A percentile compares a stretch with the other conserved stretches of the same genome.
These are phyloP conservation scores for Drosophila neotestacea DNA, from an alignment of 2,888 invertebrate genomes.

Conservation along the genomic window DNA sequence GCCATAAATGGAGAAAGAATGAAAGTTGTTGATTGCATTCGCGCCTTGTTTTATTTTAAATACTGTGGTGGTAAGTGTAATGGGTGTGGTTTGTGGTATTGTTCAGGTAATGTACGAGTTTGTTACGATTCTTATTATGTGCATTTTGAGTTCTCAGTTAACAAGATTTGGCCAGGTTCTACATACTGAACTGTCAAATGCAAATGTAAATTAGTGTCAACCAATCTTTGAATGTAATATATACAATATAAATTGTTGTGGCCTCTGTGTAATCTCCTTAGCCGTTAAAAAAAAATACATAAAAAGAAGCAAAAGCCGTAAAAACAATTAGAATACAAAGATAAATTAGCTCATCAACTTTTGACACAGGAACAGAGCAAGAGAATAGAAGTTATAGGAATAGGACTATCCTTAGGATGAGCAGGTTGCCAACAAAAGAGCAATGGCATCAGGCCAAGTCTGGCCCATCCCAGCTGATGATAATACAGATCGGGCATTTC, in stretches of 20 bases:
- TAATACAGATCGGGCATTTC: slow-evolving; percentile 65
- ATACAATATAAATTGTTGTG: slow-evolving; percentile 15
- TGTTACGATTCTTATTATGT: neutral
- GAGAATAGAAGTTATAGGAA: neutral
- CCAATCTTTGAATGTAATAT: slow-evolving; percentile 12
- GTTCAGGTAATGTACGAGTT: neutral
- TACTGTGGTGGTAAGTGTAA: neutral
- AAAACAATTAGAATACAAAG: slow-evolving; percentile 46
- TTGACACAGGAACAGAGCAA: slow-evolving; percentile 33
- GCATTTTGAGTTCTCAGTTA: neutral
- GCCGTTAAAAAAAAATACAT: slow-evolving; percentile 4
- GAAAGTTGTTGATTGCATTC: slow-evolving; percentile 45
- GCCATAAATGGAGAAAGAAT: slow-evolving; percentile 33
- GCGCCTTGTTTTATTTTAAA: slow-evolving; percentile 24
- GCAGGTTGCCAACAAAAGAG: slow-evolving; percentile 38
- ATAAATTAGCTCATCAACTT: slow-evolving; percentile 45
- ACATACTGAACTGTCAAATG: slow-evolving; percentile 23
- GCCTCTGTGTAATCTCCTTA: slow-evolving; percentile 13
- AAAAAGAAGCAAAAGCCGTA: slow-evolving; percentile 8
- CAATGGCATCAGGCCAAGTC: slow-evolving; percentile 34
- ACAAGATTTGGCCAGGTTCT: neutral
- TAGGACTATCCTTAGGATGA: slow-evolving; percentile 9
- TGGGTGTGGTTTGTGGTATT: slow-evolving; percentile 12
- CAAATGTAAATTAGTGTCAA: slow-evolving; percentile 41
- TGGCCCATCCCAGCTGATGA: slow-evolving; percentile 23